Percentiles rank a stretch among this genome's conserved stretches.
phyloP scores from a whole-genome alignment of 2,113 vertebrate species.

The Lophotis ruficrista region DNA sequence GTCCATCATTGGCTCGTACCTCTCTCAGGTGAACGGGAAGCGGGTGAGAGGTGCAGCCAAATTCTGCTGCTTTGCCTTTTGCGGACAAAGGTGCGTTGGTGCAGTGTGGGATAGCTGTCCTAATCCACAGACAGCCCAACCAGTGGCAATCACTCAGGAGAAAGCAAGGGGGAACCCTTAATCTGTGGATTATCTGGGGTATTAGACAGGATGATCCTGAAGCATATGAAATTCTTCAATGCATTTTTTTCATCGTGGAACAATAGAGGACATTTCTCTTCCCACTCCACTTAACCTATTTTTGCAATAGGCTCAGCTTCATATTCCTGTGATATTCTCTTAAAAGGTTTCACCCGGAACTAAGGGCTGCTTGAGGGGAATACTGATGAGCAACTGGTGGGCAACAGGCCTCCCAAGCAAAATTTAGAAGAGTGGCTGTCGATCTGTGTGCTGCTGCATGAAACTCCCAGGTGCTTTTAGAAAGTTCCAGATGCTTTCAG shows the following conservation, averaged over 20 bases:
- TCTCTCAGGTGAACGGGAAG: not conserved
- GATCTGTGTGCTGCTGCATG: not conserved
- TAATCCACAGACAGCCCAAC: not conserved
- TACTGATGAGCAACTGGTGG: not conserved
- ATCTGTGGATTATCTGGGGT: not conserved
- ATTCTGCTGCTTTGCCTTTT: not conserved
- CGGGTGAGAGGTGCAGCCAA: accelerated
- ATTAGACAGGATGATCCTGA: slow-evolving; percentile 6
- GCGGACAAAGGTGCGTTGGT: not conserved
- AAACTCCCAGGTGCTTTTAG: not conserved
- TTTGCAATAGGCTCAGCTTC: not conserved
- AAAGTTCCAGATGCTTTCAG: not conserved
- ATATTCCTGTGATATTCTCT: not conserved
- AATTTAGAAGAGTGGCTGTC: not conserved
- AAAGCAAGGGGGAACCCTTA: slow-evolving; percentile 6
- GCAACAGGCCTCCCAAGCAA: not conserved
- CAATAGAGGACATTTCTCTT: not conserved
- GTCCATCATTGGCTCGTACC: not conserved
- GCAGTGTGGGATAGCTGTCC: not conserved
- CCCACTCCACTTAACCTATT: not conserved
- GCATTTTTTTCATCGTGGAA: not conserved
- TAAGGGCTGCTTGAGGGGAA: not conserved
- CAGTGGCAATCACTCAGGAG: not conserved
- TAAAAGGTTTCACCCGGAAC: not conserved
- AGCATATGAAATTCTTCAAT: not conserved